A percentile compares a stretch with the other conserved stretches of the same genome.
phyloP scores from a whole-genome alignment of 2,888 invertebrate species.

The Sminthurinus aureus region DNA sequence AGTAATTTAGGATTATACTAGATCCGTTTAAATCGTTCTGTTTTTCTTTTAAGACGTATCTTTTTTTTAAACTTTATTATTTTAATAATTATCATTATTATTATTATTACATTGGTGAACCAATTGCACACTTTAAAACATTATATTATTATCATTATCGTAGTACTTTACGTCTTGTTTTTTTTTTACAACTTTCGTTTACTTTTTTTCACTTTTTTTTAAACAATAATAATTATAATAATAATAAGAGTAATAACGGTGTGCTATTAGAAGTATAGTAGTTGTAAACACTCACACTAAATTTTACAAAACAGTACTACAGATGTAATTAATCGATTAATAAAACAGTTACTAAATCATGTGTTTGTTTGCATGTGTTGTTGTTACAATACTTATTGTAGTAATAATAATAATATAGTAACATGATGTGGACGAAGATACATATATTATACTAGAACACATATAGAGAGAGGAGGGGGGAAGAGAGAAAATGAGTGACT shows the following conservation, averaged over 20 bases:
- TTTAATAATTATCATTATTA: slow-evolving; percentile 9
- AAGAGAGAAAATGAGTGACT: neutral
- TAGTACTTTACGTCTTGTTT: neutral
- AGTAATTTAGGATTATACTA: too few species aligned
- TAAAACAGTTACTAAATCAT: slow-evolving; percentile 6
- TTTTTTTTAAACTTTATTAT: slow-evolving; percentile 4
- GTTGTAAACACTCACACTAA: neutral
- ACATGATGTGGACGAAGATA: neutral
- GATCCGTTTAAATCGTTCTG: too few species aligned
- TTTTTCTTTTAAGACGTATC: too few species aligned
- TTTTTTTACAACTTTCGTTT: neutral
- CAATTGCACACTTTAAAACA: slow-evolving; percentile 1
- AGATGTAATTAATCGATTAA: neutral
- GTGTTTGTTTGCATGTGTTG: neutral
- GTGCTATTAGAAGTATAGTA: too few species aligned
- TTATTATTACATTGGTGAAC: slow-evolving; percentile 15
- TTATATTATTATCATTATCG: neutral
- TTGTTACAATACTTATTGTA: too few species aligned
- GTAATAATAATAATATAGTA: too few species aligned
- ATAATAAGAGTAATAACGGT: too few species aligned
- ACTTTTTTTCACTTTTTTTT: too few species aligned
- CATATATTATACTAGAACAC: too few species aligned
- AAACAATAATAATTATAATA: too few species aligned
- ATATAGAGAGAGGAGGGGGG: neutral
- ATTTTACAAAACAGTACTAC: slow-evolving; percentile 7